Conservation (phyloP, 2,888 invertebrate genomes). For the Caenorhabditis sp. region DNA sequence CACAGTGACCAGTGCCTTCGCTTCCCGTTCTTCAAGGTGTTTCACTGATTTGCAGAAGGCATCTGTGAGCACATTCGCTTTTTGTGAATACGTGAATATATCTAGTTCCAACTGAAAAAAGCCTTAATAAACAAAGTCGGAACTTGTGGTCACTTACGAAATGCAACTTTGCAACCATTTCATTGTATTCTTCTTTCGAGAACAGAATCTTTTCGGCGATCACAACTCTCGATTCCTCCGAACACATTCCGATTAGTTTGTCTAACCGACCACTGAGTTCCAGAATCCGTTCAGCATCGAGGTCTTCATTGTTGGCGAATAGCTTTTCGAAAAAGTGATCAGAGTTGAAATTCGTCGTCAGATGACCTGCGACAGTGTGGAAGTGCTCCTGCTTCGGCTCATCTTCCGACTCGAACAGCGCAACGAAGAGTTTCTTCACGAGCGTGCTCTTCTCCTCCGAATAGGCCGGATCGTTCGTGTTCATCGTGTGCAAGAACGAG, state of each 20-base stretch:
- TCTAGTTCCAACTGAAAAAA: slow-evolving; percentile 29
- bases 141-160: slow-evolving; percentile 10
- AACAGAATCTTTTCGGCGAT: background rate
- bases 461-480: background rate
- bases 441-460: slow-evolving; percentile 2
- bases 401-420: slow-evolving; percentile 32
- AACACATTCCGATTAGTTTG: slow-evolving; percentile 18
- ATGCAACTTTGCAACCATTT: background rate
- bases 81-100: slow-evolving; percentile 1
- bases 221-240: background rate
- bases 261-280: slow-evolving; percentile 13
- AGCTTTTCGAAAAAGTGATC: slow-evolving; percentile 10
- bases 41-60: background rate
- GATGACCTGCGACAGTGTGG: background rate
- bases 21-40: slow-evolving; percentile 10
- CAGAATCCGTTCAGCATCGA: slow-evolving; percentile 13
- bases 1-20: background rate
- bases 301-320: slow-evolving; percentile 7
- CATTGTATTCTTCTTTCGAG: background rate
- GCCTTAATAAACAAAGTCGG: background rate
- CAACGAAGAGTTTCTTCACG: slow-evolving; percentile 3
- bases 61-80: background rate
- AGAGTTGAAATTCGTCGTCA: slow-evolving; percentile 1
- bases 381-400: slow-evolving; percentile 29
- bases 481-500: background rate